Base-by-base conservation (phyloP, 92 coral and sea anemone genomes). In the Palythoa grandis region DNA sequence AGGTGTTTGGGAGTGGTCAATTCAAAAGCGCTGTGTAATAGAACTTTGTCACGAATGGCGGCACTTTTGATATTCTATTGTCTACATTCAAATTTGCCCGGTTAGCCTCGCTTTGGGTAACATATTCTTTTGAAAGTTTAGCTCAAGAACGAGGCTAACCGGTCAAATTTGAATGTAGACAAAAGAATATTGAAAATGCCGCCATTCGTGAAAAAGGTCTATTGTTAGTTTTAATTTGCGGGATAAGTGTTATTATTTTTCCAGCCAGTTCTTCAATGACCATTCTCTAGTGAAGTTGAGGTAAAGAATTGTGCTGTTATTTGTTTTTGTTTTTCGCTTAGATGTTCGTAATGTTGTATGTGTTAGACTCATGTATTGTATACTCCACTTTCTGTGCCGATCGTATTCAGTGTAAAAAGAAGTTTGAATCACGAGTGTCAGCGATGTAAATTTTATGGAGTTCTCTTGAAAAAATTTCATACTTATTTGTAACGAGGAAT, bases 361-460 rank as follows among this genome's bases (percentile, higher is more conserved):
- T 20, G 67, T 77, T 29, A 23, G 22, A 52, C 2, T 13, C 38
- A 47, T n/a, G 19, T 17, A 2, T 14, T 20, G 19, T 76, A 12
- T 5, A 29, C 23, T 5, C 12, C 0, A 16, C 20, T 61, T 40
- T 50, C 58, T 29, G 54, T 52, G 40, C 74, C 43, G 50, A 24
- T 58, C 68, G 70, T 63, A 43, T 14, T 63, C 39, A 11, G 12
- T 78, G 53, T 11, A 23, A 80, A 48, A 80, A 16, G 43, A 20
- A 23, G 72, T 77, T 77, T 12, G 68, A 63, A 20, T n/a, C n/a
- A 65, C 13, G 85, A 66, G 85, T 80, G 85, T 58, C 22, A 66
- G 10, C 16, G 69, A 29, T 63, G 56, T 79, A 61, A 63, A 19
- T 38, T 61, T 79, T 38, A 19, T 37, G 43, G 23, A 52, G 85